Conservation (phyloP, 2,113 vertebrate genomes). For the Paraplagusia blochii region DNA sequence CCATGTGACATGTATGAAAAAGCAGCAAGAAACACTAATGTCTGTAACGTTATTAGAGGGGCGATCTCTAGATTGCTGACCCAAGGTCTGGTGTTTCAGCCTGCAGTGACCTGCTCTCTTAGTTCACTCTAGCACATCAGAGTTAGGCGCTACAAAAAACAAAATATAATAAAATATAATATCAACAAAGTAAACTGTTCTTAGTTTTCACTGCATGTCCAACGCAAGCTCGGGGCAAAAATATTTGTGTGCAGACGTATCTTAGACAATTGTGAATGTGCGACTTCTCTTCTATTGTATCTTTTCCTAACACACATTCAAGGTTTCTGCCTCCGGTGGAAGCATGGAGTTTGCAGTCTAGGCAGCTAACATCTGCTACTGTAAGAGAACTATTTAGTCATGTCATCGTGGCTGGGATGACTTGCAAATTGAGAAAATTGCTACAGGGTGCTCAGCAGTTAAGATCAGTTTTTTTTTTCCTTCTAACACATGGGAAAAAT, state of each 20-base stretch:
- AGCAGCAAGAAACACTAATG: slow-evolving; percentile 71
- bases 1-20: slow-evolving; percentile 72
- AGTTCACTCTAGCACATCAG: slow-evolving; percentile 48
- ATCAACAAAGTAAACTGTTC: slow-evolving; percentile 39
- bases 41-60: slow-evolving; percentile 75
- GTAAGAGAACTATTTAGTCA: slow-evolving; percentile 69
- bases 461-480: slow-evolving; percentile 69
- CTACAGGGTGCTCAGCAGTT: slow-evolving; percentile 71
- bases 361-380: slow-evolving; percentile 67
- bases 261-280: slow-evolving; percentile 27
- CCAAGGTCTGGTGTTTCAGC: slow-evolving; percentile 67
- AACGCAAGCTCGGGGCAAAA: slow-evolving; percentile 15
- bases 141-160: slow-evolving; percentile 43
- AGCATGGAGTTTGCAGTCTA: slow-evolving; percentile 46
- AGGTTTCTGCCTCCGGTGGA: slow-evolving; percentile 47
- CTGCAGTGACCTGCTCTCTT: slow-evolving; percentile 53
- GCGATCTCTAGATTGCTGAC: slow-evolving; percentile 74
- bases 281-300: slow-evolving; percentile 5
- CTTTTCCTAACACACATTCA: slow-evolving; percentile 43
- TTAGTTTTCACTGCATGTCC: slow-evolving; percentile 26
- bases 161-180: slow-evolving; percentile 35
- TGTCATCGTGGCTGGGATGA: slow-evolving; percentile 71
- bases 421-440: slow-evolving; percentile 75
- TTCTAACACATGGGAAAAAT: slow-evolving; percentile 62
- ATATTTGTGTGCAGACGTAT: slow-evolving; percentile 15